These are phyloP conservation scores for Mormyrus proboscirostris DNA, from an alignment of 2,797 vertebrate species.

Conservation along the genomic window DNA sequence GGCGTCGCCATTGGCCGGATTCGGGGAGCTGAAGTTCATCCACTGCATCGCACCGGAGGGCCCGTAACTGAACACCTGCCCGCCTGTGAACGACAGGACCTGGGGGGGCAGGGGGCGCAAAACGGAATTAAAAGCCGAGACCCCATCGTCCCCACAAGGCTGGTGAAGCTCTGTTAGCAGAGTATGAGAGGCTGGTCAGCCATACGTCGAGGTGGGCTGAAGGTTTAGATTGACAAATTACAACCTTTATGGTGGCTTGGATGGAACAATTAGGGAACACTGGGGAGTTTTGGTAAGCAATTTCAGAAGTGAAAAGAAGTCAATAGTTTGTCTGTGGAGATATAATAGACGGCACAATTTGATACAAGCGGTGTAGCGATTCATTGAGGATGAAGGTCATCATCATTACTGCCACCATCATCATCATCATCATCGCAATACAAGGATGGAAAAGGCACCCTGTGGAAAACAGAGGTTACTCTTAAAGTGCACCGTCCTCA, in stretches of 20 bases:
- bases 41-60: constrained; percentile 57
- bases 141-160: not conserved
- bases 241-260: not conserved
- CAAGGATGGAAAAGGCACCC: not conserved
- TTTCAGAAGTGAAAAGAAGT: not conserved
- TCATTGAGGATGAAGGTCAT: not conserved
- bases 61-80: constrained; percentile 53
- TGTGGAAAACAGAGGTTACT: not conserved
- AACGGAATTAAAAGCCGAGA: not conserved
- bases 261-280: not conserved
- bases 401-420: not conserved
- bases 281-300: not conserved
- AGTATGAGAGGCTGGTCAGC: not conserved
- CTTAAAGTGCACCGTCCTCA: constrained; percentile 41
- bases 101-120: constrained; percentile 36
- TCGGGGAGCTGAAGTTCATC: constrained; percentile 55
- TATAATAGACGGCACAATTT: not conserved
- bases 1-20: constrained; percentile 73
- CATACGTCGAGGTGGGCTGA: not conserved
- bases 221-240: not conserved
- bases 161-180: not conserved
- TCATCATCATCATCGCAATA: not conserved
- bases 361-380: not conserved
- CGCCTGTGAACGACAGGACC: constrained; percentile 75
- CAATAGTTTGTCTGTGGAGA: not conserved